Conservation (phyloP, 1,140 invertebrate species). For the Drosophila mauritiana region DNA sequence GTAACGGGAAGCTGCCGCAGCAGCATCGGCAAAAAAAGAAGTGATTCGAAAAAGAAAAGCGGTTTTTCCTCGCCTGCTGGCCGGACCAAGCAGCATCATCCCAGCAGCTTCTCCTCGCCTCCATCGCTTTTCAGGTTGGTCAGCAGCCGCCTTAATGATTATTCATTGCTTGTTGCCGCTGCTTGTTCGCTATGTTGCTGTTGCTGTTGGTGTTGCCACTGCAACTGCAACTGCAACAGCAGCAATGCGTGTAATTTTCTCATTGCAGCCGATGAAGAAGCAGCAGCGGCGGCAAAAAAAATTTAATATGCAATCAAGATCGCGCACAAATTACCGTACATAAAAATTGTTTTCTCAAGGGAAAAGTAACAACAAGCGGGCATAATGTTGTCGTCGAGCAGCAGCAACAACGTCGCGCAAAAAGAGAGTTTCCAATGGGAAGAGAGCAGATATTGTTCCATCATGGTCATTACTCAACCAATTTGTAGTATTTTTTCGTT, state of each 20-base stretch:
- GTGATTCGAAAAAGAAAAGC: slow-evolving; percentile 37
- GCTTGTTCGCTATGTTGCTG: slow-evolving; percentile 40
- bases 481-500: slow-evolving; percentile 28
- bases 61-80: slow-evolving; percentile 38
- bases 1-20: slow-evolving; percentile 71
- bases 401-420: slow-evolving; percentile 40
- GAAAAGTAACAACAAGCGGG: slow-evolving; percentile 65
- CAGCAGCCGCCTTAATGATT: slow-evolving; percentile 76
- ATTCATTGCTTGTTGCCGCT: slow-evolving; percentile 66
- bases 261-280: slow-evolving; percentile 59
- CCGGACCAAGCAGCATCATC: slow-evolving; percentile 6
- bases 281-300: slow-evolving; percentile 12
- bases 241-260: slow-evolving; percentile 81
- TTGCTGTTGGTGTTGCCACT: slow-evolving; percentile 33
- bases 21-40: slow-evolving; percentile 19
- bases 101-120: neutral
- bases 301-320: slow-evolving; percentile 83
- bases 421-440: slow-evolving; percentile 5
- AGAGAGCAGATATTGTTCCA: slow-evolving; percentile 15
- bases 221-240: slow-evolving; percentile 18
- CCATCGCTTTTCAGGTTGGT: slow-evolving; percentile 35
- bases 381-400: slow-evolving; percentile 2
- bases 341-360: slow-evolving; percentile 81
- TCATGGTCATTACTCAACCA: slow-evolving; percentile 31
- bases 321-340: slow-evolving; percentile 82